Evolutionary conservation across 2,113 vertebrate genomes (phyloP).

Genomic region (Polyodon spathula): DNA sequence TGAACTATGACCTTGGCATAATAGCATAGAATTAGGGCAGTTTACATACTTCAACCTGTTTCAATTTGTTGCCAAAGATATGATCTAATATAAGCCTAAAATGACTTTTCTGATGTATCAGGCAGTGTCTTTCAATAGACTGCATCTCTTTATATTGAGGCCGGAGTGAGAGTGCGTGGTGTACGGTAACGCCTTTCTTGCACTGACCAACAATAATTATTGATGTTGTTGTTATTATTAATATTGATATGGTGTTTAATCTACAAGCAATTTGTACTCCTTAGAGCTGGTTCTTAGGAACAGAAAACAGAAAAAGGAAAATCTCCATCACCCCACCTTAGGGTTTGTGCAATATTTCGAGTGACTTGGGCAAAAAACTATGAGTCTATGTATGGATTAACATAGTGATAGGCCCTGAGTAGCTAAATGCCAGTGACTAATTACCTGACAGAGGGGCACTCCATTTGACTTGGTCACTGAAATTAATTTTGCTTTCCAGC

Average conservation of each 20-base stretch:
- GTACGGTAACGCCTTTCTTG: too few relatives aligned
- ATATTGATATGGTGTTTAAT: conserved; percentile 13
- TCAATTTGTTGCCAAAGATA: too few relatives aligned
- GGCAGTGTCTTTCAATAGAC: too few relatives aligned
- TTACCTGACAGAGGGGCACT: conserved; percentile 86
- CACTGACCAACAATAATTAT: too few relatives aligned
- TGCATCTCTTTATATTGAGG: too few relatives aligned
- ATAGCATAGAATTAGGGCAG: too few relatives aligned
- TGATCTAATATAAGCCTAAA: too few relatives aligned
- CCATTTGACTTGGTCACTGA: conserved; percentile 79
- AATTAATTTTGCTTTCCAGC: conserved; percentile 80
- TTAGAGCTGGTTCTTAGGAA: background rate
- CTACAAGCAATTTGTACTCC: conserved; percentile 10
- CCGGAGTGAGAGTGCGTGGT: too few relatives aligned
- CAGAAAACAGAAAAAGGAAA: conserved; percentile 10
- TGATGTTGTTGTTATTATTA: too few relatives aligned
- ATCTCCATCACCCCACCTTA: conserved; percentile 16
- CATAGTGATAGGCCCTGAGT: conserved; percentile 75
- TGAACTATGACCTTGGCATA: too few relatives aligned
- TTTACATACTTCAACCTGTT: too few relatives aligned
- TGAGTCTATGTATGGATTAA: conserved; percentile 83
- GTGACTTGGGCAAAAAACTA: conserved; percentile 52
- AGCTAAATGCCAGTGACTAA: conserved; percentile 84
- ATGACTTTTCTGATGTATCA: too few relatives aligned
- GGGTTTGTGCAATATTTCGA: conserved; percentile 43